A percentile compares a stretch with the other conserved stretches of the same genome.
These are phyloP conservation scores for Boulengerochromis microlepis DNA, from an alignment of 2,113 vertebrate genomes.

Conservation along the genomic window DNA sequence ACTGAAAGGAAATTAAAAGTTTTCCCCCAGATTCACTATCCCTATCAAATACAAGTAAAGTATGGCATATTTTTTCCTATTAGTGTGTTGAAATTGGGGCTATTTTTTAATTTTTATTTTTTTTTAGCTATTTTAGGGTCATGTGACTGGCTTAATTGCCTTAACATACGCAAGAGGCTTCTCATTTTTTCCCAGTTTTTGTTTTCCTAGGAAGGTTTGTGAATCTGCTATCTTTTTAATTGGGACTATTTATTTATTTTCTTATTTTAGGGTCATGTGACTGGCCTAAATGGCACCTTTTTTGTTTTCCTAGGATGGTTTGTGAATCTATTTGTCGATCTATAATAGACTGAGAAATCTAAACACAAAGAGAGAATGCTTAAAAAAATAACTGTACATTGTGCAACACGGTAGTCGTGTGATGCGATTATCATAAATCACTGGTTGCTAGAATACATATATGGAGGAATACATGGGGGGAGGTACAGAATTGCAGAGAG, in stretches of 20 bases:
- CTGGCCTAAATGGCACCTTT: not conserved
- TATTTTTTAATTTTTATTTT: not conserved
- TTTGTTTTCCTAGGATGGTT: not conserved
- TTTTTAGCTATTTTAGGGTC: not conserved
- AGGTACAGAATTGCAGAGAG: not conserved
- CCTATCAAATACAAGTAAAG: not conserved
- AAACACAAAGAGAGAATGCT: not conserved
- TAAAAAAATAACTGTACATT: not conserved
- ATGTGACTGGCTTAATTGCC: not conserved
- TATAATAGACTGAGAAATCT: not conserved
- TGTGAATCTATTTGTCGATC: not conserved
- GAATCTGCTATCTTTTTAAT: not conserved
- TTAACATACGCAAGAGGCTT: not conserved
- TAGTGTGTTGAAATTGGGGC: not conserved
- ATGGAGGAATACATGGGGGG: not conserved
- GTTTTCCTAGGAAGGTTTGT: not conserved
- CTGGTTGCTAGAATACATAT: not conserved
- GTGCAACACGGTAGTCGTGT: not conserved
- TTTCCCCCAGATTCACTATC: not conserved
- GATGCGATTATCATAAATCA: not conserved
- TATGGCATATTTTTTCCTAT: rapidly evolving
- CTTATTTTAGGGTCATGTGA: not conserved
- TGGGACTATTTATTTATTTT: not conserved
- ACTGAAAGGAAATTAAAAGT: not conserved
- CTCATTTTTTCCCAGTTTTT: not conserved